A percentile compares a stretch with the other conserved stretches of the same genome.
Conservation (phyloP, 2,888 invertebrate species). For the Dryomyza anilis region DNA sequence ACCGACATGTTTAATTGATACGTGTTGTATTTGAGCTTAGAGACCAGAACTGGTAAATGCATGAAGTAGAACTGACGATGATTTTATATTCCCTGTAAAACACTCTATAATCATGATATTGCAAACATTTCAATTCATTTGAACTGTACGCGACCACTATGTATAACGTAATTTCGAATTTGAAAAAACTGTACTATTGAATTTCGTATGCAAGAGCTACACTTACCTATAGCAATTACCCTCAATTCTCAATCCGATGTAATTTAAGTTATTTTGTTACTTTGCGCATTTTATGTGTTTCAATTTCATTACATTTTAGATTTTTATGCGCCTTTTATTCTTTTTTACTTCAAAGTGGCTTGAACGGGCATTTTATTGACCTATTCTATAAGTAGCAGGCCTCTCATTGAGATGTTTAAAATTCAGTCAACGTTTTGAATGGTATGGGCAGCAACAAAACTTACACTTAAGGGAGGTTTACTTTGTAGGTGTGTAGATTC, state of each 20-base stretch:
- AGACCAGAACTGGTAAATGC: too few species aligned
- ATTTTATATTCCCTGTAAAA: background rate
- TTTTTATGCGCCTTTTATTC: too few species aligned
- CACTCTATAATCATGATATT: background rate
- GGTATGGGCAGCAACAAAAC: background rate
- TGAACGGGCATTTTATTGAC: too few species aligned
- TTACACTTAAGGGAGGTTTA: background rate
- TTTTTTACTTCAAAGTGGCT: too few species aligned
- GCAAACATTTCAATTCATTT: background rate
- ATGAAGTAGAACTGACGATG: too few species aligned
- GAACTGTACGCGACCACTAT: background rate
- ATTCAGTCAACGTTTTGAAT: background rate
- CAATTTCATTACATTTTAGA: background rate
- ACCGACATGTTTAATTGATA: too few species aligned
- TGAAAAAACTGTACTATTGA: too few species aligned
- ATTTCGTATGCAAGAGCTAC: background rate
- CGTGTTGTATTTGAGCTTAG: too few species aligned
- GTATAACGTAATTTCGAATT: too few species aligned
- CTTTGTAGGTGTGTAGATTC: too few species aligned
- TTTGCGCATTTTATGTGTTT: background rate
- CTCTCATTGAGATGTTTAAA: background rate
- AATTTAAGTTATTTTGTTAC: slow-evolving; percentile 1
- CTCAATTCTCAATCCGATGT: background rate
- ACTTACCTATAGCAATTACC: background rate
- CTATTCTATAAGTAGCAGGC: background rate